Percentiles rank a stretch among this genome's conserved stretches.
Conservation (phyloP, 2,113 vertebrate species). For the Colinus virginianus region DNA sequence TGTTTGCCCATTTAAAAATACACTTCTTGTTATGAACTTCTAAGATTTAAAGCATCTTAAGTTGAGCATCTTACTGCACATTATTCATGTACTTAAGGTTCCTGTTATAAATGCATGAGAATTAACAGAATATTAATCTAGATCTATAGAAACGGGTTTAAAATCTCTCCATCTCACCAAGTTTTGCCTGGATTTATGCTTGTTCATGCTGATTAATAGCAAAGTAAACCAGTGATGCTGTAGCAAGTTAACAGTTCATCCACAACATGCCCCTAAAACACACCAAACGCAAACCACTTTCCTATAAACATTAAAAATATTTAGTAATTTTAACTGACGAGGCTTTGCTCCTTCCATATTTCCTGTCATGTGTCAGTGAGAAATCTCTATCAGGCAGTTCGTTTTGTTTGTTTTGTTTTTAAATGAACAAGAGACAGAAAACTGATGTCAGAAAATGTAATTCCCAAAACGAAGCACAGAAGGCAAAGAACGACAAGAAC, state of each 20-base stretch:
- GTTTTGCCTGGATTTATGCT: background rate
- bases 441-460: background rate
- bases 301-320: background rate
- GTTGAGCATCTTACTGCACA: background rate
- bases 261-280: background rate
- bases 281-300: background rate
- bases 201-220: background rate
- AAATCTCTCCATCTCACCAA: background rate
- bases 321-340: too few species aligned
- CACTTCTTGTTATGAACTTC: background rate
- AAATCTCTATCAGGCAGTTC: background rate
- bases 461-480: background rate
- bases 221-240: background rate
- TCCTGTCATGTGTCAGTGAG: background rate
- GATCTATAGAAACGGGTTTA: background rate
- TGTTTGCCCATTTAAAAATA: conserved; percentile 51
- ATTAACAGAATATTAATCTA: background rate
- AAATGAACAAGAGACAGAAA: background rate
- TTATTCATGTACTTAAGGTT: background rate
- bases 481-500: background rate
- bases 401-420: background rate
- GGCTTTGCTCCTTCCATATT: background rate
- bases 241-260: background rate
- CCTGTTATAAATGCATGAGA: background rate
- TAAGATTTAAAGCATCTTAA: background rate